Conservation (phyloP, 2,797 vertebrate species). For the Astyanax mexicanus region DNA sequence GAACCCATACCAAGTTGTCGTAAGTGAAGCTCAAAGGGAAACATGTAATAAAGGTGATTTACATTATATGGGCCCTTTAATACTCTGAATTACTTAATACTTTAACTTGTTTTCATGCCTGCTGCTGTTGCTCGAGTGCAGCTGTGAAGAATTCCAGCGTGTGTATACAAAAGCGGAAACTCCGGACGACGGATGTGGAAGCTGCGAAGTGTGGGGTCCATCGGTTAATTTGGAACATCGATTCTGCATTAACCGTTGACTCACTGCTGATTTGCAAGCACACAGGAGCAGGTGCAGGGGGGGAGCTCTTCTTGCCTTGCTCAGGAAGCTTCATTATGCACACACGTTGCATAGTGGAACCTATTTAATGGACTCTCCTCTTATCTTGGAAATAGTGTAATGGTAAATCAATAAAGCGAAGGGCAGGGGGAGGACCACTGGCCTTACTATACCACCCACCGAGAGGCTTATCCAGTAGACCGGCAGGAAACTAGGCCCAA, state of each 20-base stretch:
- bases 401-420: conserved; percentile 83
- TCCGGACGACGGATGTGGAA: conserved; percentile 49
- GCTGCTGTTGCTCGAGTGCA: conserved; percentile 20
- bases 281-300: conserved; percentile 70
- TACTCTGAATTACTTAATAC: neutral
- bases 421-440: conserved; percentile 70
- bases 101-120: neutral
- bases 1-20: no score
- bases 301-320: conserved; percentile 59
- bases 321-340: conserved; percentile 74
- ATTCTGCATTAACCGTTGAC: conserved; percentile 80
- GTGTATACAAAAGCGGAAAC: conserved; percentile 42
- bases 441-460: conserved; percentile 59
- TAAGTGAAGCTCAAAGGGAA: no score
- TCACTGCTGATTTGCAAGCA: conserved; percentile 72
- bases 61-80: no score
- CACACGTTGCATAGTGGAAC: conserved; percentile 65
- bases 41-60: no score
- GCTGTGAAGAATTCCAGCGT: conserved; percentile 2
- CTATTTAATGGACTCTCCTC: conserved; percentile 79
- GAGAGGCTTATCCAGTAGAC: conserved; percentile 47
- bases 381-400: conserved; percentile 76
- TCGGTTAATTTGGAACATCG: conserved; percentile 81
- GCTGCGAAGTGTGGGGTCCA: conserved; percentile 63
- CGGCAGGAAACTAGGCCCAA: conserved; percentile 43